Evolutionary conservation across 1,140 invertebrate genomes (phyloP).

Genomic region (Stegodyphus mimosarum): DNA sequence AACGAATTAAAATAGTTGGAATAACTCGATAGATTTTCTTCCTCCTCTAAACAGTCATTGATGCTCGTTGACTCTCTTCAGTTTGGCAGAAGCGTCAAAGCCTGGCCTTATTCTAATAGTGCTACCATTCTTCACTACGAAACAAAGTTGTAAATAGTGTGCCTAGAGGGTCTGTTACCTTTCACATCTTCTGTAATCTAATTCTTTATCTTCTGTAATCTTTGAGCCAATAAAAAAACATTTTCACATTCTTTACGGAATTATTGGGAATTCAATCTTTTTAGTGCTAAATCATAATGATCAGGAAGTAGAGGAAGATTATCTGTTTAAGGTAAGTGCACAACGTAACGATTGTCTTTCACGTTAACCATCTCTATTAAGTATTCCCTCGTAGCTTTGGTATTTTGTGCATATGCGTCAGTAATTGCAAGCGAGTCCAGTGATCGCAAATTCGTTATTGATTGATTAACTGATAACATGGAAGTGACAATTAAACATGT

Average conservation of each 20-base stretch:
- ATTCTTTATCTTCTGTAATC: no score
- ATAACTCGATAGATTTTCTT: conserved; percentile 27
- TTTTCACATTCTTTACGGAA: conserved; percentile 65
- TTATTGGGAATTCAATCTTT: conserved; percentile 63
- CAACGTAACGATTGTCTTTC: conserved; percentile 64
- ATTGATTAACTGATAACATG: no score
- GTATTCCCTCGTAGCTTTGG: conserved; percentile 61
- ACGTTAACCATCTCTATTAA: conserved; percentile 65
- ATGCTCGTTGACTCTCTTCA: conserved; percentile 1
- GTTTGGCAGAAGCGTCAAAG: conserved; percentile 29
- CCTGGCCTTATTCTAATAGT: no score
- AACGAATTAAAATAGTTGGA: conserved; percentile 64
- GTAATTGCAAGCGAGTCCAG: conserved; percentile 67
- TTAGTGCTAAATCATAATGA: conserved; percentile 62
- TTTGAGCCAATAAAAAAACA: conserved; percentile 65
- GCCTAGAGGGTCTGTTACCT: conserved; percentile 53
- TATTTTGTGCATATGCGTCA: conserved; percentile 65
- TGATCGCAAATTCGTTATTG: no score
- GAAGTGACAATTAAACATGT: no score
- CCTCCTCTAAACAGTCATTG: conserved; percentile 45
- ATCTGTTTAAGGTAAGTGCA: conserved; percentile 65
- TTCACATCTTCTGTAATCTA: conserved; percentile 65
- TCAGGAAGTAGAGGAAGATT: conserved; percentile 61
- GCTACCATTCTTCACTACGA: no score
- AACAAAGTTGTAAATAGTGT: no score